Evolutionary conservation across 1,140 invertebrate genomes (phyloP).

Genomic region (Euglossa dilemma): DNA sequence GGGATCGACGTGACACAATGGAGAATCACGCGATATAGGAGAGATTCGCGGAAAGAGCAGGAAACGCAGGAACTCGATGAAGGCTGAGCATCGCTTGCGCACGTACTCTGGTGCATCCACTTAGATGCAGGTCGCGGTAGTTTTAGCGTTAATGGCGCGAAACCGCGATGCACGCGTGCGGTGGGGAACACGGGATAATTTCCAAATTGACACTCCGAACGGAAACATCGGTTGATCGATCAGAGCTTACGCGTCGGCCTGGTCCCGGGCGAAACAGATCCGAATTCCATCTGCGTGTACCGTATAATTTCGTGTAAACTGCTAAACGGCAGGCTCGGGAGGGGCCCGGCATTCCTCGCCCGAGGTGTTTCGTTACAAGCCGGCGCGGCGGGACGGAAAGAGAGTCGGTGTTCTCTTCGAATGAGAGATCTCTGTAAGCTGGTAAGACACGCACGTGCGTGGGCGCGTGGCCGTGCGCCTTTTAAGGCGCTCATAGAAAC

Average conservation of each 20-base stretch:
- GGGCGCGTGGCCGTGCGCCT: slow-evolving; percentile 41
- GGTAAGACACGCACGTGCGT: slow-evolving; percentile 30
- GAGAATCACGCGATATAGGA: too few species aligned
- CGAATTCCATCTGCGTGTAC: too few species aligned
- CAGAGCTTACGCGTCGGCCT: too few species aligned
- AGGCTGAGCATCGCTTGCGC: too few species aligned
- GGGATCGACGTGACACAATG: too few species aligned
- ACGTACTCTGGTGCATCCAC: too few species aligned
- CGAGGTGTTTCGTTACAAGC: neutral
- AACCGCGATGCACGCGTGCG: neutral
- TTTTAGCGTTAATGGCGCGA: neutral
- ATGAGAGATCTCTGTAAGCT: neutral
- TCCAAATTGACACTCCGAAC: neutral
- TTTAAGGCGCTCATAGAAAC: slow-evolving; percentile 28
- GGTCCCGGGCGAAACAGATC: too few species aligned
- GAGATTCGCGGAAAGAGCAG: too few species aligned
- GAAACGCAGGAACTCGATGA: too few species aligned
- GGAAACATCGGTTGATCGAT: neutral
- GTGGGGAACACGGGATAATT: neutral
- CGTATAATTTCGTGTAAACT: neutral
- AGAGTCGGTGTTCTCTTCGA: neutral
- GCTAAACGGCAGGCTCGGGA: neutral
- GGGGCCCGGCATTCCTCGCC: neutral
- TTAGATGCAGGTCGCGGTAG: too few species aligned
- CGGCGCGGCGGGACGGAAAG: neutral